A percentile compares a stretch with the other conserved stretches of the same genome.
Evolutionary conservation across 2,797 vertebrate genomes (phyloP).

Genomic region (Gallinago stenura): DNA sequence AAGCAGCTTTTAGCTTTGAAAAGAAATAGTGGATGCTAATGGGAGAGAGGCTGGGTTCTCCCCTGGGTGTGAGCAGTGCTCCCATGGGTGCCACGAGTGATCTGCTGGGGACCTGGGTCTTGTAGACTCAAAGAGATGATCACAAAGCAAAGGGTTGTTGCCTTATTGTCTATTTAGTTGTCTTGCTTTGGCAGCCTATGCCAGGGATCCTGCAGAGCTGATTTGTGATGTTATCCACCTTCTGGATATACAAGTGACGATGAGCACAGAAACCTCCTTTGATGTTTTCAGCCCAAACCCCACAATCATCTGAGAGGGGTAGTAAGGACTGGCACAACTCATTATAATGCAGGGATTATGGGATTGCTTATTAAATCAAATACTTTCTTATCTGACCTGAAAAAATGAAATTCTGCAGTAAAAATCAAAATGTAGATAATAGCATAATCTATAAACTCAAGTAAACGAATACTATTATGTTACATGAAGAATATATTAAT

Average conservation of each 20-base stretch:
- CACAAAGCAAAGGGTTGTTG: neutral
- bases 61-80: rapidly evolving
- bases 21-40: too few species aligned
- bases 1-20: neutral
- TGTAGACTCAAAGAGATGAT: neutral
- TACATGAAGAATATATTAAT: conserved; percentile 46
- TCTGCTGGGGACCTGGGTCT: neutral
- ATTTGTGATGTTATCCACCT: neutral
- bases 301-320: neutral
- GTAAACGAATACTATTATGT: conserved; percentile 33
- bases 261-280: neutral
- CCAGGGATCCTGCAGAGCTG: neutral
- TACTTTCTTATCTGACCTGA: neutral
- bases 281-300: neutral
- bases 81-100: rapidly evolving
- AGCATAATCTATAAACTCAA: conserved; percentile 7
- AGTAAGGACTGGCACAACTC: neutral
- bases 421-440: conserved; percentile 4
- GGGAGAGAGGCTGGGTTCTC: neutral
- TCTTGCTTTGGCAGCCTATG: neutral
- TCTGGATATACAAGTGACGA: neutral
- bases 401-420: conserved; percentile 14
- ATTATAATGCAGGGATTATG: neutral
- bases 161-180: neutral
- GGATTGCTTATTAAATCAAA: neutral